A percentile compares a stretch with the other conserved stretches of the same genome.
These are phyloP conservation scores for Cephus runcator DNA, from an alignment of 2,888 invertebrate genomes.

Conservation along the genomic window DNA sequence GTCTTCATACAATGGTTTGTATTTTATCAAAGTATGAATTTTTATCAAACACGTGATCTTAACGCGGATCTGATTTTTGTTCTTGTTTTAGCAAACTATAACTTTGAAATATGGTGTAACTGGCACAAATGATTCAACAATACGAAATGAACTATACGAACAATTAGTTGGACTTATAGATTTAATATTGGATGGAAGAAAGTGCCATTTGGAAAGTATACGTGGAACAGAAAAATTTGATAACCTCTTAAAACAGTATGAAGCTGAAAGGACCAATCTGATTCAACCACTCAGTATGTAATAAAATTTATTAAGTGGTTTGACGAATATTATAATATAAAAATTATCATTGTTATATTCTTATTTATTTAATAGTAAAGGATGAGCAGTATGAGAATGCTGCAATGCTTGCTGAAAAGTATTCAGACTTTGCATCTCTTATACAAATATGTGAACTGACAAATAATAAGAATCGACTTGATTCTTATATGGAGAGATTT, in stretches of 20 bases:
- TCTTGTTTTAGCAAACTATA: slow-evolving; percentile 49
- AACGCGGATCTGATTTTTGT: not conserved
- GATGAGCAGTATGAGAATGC: slow-evolving; percentile 84
- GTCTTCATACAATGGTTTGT: slow-evolving; percentile 56
- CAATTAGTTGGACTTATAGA: slow-evolving; percentile 79
- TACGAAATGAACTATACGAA: slow-evolving; percentile 73
- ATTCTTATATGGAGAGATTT: slow-evolving; percentile 78
- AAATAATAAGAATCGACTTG: slow-evolving; percentile 77
- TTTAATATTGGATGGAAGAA: slow-evolving; percentile 78
- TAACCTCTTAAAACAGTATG: slow-evolving; percentile 73
- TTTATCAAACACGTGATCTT: not conserved
- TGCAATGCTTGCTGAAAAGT: slow-evolving; percentile 88
- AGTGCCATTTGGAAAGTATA: slow-evolving; percentile 76
- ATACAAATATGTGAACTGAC: slow-evolving; percentile 83
- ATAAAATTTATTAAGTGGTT: not conserved
- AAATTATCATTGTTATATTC: slow-evolving; percentile 1
- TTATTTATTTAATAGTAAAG: slow-evolving; percentile 70
- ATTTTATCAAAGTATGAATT: not conserved
- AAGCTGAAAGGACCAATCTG: slow-evolving; percentile 73
- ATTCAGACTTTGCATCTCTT: slow-evolving; percentile 84
- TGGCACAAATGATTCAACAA: slow-evolving; percentile 69
- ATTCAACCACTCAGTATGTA: slow-evolving; percentile 75
- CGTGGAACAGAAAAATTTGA: slow-evolving; percentile 71
- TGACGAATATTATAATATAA: not conserved
- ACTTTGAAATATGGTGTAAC: slow-evolving; percentile 68